Conservation (phyloP, 2,797 vertebrate species). For the Gymnodraco acuticeps region DNA sequence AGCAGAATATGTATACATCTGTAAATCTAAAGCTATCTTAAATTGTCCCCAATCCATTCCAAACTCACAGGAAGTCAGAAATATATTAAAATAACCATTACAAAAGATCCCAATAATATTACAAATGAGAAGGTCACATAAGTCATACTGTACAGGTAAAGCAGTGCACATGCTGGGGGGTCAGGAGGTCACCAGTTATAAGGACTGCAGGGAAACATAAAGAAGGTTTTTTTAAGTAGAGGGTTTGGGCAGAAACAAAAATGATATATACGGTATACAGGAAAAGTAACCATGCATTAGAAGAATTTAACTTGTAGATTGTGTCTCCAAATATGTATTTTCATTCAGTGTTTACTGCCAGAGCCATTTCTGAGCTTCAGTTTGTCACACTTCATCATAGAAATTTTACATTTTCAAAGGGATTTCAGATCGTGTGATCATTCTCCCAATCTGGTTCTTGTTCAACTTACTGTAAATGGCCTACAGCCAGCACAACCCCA, state of each 20-base stretch:
- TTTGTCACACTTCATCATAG: slow-evolving; percentile 58
- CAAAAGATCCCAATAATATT: slow-evolving; percentile 32
- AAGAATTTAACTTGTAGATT: background rate
- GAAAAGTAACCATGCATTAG: slow-evolving; percentile 12
- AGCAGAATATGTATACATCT: slow-evolving; percentile 25
- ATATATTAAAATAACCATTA: slow-evolving; percentile 27
- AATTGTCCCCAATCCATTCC: slow-evolving; percentile 20
- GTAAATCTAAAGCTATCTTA: slow-evolving; percentile 23
- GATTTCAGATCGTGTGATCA: slow-evolving; percentile 52
- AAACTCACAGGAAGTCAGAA: slow-evolving; percentile 31
- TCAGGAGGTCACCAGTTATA: slow-evolving; percentile 13
- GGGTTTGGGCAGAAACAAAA: background rate
- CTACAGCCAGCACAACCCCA: slow-evolving; percentile 49
- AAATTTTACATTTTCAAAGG: slow-evolving; percentile 44
- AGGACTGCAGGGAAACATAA: background rate
- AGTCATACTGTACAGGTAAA: slow-evolving; percentile 2
- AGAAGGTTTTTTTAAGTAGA: background rate
- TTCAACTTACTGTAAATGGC: slow-evolving; percentile 47
- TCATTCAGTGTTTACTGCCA: background rate
- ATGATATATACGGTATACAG: background rate
- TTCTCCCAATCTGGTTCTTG: slow-evolving; percentile 53
- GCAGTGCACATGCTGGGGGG: background rate
- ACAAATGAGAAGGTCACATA: slow-evolving; percentile 23
- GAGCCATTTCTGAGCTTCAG: slow-evolving; percentile 40
- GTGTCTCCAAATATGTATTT: slow-evolving; percentile 29